Evolutionary conservation across 2,797 vertebrate genomes (phyloP).

Genomic region (Catostomus latipinnis): DNA sequence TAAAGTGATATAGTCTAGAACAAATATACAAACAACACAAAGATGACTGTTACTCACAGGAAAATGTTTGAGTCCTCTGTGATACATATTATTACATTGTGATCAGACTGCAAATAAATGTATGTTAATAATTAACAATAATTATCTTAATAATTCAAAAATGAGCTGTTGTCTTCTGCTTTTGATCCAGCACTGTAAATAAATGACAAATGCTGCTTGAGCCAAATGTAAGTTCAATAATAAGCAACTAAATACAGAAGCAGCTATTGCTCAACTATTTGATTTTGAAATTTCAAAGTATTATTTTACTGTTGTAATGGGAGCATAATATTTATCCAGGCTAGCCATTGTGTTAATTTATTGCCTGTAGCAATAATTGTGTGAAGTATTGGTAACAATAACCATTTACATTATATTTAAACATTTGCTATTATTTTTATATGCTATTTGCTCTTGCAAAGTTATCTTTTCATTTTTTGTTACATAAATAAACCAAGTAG

Average conservation of each 20-base stretch:
- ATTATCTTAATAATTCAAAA: too few species aligned
- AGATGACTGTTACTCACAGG: constrained; percentile 21
- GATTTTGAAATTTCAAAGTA: neutral
- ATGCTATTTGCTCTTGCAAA: neutral
- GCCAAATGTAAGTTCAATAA: constrained; percentile 16
- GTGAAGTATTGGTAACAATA: neutral
- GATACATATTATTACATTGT: neutral
- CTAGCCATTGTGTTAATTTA: constrained; percentile 49
- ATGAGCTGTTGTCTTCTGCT: neutral
- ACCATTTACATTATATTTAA: neutral
- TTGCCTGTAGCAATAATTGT: constrained; percentile 25
- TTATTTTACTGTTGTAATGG: constrained; percentile 32
- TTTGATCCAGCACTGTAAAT: constrained; percentile 15
- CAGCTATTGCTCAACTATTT: neutral
- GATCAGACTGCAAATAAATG: neutral
- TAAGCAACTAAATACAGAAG: neutral
- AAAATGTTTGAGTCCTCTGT: neutral
- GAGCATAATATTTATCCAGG: constrained; percentile 37
- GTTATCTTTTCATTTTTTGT: neutral
- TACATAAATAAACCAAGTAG: neutral
- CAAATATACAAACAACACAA: neutral
- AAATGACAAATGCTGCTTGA: constrained; percentile 7
- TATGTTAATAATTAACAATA: neutral
- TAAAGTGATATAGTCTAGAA: neutral
- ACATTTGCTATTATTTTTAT: neutral